Evolutionary conservation across 2,113 vertebrate species (phyloP), one percentile per base, ranked within the genome.

Genomic region (Thinocorus orbignyianus): DNA sequence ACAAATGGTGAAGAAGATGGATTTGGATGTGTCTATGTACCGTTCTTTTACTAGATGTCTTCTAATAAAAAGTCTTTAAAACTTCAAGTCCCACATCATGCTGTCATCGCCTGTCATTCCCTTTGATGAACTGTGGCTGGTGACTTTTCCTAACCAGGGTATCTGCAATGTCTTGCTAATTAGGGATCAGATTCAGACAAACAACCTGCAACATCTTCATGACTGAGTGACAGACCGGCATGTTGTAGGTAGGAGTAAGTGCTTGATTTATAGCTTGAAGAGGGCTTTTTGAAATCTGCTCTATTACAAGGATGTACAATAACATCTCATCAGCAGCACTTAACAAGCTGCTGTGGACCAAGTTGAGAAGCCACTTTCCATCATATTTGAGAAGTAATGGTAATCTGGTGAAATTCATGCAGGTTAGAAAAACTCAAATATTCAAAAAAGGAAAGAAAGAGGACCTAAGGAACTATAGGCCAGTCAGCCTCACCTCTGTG

Each of bases 121-220:
- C 33, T 71, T 70, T 49, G 83, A 81, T 68, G 35, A 71, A 73
- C 17, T 44, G 37, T 73, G 83, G 68, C 51, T 89, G 54, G 61
- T 92, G 93, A 92, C 69, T 91, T 77, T 91, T 68, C 30, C 46
- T 92, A 94, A 88, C 20, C 70, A 48, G 33, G 58, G 69, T 61
- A 95, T 73, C 55, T 42, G 25, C 25, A 77, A 48, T 46, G 13
- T 58, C 71, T 87, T 37, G 41, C 55, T 86, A 80, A 81, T 81
- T 84, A 81, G 54, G 30, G 13, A 70, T 84, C 70, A 81, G 17
- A 86, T 72, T 77, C 31, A 94, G 48, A 84, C 37, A 81, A 71
- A 42, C 15, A 83, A 77, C 49, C 6, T 58, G 25, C 30, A 66
- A 46, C 13, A 48, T 60, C 8, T 91, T 46, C 81, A 58, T 74